A percentile compares a stretch with the other conserved stretches of the same genome.
Conservation (phyloP, 2,113 vertebrate genomes). For the Tringa solitaria region DNA sequence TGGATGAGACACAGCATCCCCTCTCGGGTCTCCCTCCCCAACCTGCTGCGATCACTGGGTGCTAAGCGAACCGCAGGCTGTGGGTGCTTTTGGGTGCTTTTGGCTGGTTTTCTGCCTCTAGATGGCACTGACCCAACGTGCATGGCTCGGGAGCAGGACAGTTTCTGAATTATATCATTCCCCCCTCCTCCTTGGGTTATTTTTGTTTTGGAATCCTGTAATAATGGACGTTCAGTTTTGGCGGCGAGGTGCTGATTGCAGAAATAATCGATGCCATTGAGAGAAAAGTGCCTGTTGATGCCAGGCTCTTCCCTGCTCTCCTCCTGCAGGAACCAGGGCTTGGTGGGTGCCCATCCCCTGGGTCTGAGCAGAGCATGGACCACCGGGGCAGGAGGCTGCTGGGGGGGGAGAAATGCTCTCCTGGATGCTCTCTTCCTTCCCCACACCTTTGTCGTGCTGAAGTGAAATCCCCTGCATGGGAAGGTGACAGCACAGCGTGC, state of each 20-base stretch:
- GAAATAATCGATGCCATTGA: conserved; percentile 44
- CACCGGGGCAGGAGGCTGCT: background rate
- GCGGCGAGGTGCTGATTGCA: conserved; percentile 34
- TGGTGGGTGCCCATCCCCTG: fast-evolving
- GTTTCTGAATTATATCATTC: background rate
- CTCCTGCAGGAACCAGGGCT: background rate
- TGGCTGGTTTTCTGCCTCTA: conserved; percentile 22
- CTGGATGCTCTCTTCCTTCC: background rate
- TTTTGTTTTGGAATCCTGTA: conserved; percentile 50
- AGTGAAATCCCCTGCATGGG: background rate
- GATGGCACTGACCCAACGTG: conserved; percentile 61
- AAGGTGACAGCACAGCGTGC: background rate
- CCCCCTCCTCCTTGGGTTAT: background rate
- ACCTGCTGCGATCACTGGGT: fast-evolving
- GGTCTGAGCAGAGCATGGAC: background rate
- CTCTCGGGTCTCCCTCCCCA: background rate
- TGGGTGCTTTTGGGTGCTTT: too few species aligned
- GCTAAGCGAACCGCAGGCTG: background rate
- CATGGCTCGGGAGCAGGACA: background rate
- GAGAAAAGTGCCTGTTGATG: background rate
- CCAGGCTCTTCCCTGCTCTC: background rate
- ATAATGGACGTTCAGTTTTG: conserved; percentile 57
- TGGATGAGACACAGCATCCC: fast-evolving
- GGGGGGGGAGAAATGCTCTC: background rate
- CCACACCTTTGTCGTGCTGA: fast-evolving